phyloP scores from a whole-genome alignment of 2,113 vertebrate genomes.

The Bos javanicus region DNA sequence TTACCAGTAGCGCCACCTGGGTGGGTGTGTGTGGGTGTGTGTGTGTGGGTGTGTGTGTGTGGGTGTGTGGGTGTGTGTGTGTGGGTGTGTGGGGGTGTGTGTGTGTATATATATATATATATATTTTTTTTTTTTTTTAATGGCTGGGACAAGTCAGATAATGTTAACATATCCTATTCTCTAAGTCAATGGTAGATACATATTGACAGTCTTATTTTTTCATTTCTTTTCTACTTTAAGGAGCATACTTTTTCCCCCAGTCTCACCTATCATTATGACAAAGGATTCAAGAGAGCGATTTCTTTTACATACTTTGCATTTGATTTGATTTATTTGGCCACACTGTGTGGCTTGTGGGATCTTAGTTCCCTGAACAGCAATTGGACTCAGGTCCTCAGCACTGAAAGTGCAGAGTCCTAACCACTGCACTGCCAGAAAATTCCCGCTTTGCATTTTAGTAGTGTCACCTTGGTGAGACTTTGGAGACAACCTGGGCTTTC shows the following conservation, averaged over 20 bases:
- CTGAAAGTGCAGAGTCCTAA: background rate
- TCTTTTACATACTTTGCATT: background rate
- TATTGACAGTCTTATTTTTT: background rate
- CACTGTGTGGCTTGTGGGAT: background rate
- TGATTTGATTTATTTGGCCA: background rate
- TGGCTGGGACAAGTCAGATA: background rate
- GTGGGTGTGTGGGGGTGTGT: background rate
- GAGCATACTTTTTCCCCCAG: background rate
- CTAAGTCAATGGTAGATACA: background rate
- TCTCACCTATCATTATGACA: background rate
- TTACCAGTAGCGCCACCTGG: background rate
- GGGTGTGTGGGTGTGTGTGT: background rate
- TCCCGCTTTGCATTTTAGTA: background rate
- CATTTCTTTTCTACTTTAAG: background rate
- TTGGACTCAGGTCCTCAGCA: background rate
- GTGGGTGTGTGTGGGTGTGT: too few relatives aligned
- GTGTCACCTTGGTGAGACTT: background rate
- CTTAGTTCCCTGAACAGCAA: background rate
- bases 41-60: background rate
- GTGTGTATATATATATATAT: background rate
- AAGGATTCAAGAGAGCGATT: background rate
- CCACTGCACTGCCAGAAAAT: background rate
- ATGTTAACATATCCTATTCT: background rate
- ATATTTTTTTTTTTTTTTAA: background rate
- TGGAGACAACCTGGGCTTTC: background rate